Evolutionary conservation across 2,797 vertebrate genomes (phyloP).

Genomic region (Falco biarmicus): DNA sequence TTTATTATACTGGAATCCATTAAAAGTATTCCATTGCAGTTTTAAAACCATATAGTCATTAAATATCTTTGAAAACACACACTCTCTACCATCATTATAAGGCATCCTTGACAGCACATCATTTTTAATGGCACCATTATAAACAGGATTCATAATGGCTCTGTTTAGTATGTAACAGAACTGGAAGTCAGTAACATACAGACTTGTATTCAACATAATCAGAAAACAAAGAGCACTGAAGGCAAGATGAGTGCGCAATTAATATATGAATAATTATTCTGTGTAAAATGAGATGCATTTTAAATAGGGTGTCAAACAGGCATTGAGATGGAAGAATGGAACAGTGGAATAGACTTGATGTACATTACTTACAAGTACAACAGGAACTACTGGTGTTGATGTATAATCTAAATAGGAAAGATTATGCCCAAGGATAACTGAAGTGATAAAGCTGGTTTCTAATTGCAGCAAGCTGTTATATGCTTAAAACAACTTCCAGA

Average conservation of each 20-base stretch:
- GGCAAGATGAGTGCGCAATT: constrained; percentile 59
- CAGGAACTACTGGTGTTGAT: constrained; percentile 38
- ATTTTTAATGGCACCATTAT: constrained; percentile 77
- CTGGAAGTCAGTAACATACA: constrained; percentile 46
- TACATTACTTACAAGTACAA: constrained; percentile 53
- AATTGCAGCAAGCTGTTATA: constrained; percentile 53
- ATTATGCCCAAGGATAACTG: constrained; percentile 63
- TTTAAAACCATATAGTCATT: constrained; percentile 72
- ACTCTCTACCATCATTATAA: constrained; percentile 67
- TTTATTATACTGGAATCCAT: constrained; percentile 74
- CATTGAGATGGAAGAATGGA: constrained; percentile 50
- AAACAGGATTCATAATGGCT: constrained; percentile 73
- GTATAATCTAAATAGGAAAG: constrained; percentile 67
- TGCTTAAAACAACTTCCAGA: background rate
- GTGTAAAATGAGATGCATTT: background rate
- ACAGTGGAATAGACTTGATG: constrained; percentile 34
- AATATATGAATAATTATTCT: constrained; percentile 63
- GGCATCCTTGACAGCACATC: constrained; percentile 75
- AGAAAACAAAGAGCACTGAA: constrained; percentile 25
- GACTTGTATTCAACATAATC: constrained; percentile 44
- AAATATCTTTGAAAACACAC: constrained; percentile 74
- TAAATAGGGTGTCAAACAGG: constrained; percentile 29
- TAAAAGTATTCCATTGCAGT: constrained; percentile 72
- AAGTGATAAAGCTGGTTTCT: constrained; percentile 62
- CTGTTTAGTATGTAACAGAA: constrained; percentile 64